These are phyloP conservation scores for Forbesichthys papilliferus DNA, from an alignment of 2,113 vertebrate genomes.

Conservation along the genomic window DNA sequence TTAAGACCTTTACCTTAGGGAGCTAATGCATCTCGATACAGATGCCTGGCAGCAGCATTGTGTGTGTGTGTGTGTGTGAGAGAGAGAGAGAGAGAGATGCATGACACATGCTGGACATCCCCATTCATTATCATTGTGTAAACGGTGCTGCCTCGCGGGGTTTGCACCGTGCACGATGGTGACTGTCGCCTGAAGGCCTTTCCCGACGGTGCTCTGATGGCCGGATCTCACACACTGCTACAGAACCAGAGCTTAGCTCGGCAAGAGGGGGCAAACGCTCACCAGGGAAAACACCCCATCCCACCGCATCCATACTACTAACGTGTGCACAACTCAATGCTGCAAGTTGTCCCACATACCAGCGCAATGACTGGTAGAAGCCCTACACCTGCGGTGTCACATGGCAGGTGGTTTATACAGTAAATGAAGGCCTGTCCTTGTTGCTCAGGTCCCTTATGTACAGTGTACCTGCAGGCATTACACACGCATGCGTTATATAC, in stretches of 20 bases:
- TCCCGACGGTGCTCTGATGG: slow-evolving; percentile 45
- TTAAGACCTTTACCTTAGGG: slow-evolving; percentile 38
- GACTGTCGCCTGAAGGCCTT: slow-evolving; percentile 41
- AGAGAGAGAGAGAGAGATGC: slow-evolving; percentile 54
- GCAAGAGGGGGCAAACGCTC: slow-evolving; percentile 41
- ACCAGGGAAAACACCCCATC: slow-evolving; percentile 23
- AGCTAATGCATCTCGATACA: slow-evolving; percentile 45
- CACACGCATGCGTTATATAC: background rate
- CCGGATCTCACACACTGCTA: slow-evolving; percentile 44
- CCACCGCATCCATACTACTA: slow-evolving; percentile 27
- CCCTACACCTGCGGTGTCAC: background rate
- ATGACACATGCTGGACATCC: slow-evolving; percentile 61
- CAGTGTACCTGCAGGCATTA: background rate
- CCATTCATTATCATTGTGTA: slow-evolving; percentile 69
- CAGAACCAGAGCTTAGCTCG: slow-evolving; percentile 43
- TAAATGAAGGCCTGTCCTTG: background rate
- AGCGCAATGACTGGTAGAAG: slow-evolving; percentile 24
- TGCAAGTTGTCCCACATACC: slow-evolving; percentile 9
- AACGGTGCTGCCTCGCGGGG: slow-evolving; percentile 59
- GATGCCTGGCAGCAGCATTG: slow-evolving; percentile 34
- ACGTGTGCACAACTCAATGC: slow-evolving; percentile 19
- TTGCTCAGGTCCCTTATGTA: background rate
- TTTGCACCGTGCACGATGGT: slow-evolving; percentile 48
- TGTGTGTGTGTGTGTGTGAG: slow-evolving; percentile 4
- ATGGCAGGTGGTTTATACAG: background rate